Evolutionary conservation across 2,888 invertebrate species (phyloP).

Genomic region (Gymnocheta viridis): DNA sequence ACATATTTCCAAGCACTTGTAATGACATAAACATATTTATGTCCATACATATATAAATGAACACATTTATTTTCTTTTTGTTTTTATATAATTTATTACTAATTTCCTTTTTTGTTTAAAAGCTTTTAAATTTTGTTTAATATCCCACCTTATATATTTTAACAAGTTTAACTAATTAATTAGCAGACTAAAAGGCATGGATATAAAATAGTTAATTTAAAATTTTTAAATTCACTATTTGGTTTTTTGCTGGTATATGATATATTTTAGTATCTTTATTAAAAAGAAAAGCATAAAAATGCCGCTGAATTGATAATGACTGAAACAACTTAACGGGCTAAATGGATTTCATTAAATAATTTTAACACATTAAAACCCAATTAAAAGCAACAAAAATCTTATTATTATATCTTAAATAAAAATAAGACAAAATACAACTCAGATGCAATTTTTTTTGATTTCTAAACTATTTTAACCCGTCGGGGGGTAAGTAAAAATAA

Average conservation of each 20-base stretch:
- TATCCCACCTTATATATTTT: conserved; percentile 14
- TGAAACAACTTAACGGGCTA: conserved; percentile 25
- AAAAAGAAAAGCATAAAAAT: conserved; percentile 27
- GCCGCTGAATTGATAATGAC: conserved; percentile 32
- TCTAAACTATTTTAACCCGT: not conserved
- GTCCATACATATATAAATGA: not conserved
- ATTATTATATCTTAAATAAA: conserved; percentile 22
- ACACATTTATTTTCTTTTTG: conserved; percentile 5
- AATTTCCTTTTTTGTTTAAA: conserved; percentile 52
- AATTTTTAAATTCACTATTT: not conserved
- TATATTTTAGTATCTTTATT: not conserved
- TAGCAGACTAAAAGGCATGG: conserved; percentile 34
- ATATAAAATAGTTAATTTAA: conserved; percentile 18
- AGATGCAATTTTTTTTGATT: not conserved
- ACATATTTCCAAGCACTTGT: not conserved
- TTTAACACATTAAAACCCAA: conserved; percentile 60
- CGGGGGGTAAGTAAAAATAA: not conserved
- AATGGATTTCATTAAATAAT: conserved; percentile 55
- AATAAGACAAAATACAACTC: conserved; percentile 12
- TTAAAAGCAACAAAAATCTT: conserved; percentile 39
- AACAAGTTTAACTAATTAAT: conserved; percentile 56
- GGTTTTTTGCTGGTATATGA: not conserved
- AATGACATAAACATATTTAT: not conserved
- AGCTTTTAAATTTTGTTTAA: conserved; percentile 40
- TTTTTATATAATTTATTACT: conserved; percentile 24